Evolutionary conservation across 2,113 vertebrate species (phyloP), one percentile per base, ranked within the genome.

Genomic region (Sinocyclocheilus anophthalmus): DNA sequence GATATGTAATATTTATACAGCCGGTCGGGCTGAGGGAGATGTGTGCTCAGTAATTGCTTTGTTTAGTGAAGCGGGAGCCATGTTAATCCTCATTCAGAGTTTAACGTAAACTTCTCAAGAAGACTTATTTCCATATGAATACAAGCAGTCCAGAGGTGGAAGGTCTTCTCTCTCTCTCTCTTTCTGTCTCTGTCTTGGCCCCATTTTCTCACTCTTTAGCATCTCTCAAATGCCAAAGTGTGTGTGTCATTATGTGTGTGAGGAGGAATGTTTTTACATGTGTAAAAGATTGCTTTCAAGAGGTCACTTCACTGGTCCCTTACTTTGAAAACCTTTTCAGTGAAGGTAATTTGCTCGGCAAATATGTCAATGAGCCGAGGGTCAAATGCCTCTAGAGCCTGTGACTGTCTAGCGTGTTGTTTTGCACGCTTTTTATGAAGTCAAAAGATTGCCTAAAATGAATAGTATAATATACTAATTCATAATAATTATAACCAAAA

Each of bases 301-400:
- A 84, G 91, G 85, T 90, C 88, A 79, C 88, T 81, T 61, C 69
- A 90, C 85, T 80, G n/a, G 88, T 86, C 88, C 90, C 83, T 88
- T 91, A 91, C 93, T 94, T 92, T 94, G 92, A 91, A 93, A 90
- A 94, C 91, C 90, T 90, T 88, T 87, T 88, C 87, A 88, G 82
- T 92, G 87, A 93, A 91, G 94, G 92, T 92, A 93, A 94, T 95
- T 94, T 94, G 92, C 91, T 91, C 70, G 84, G 53, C 10, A 92
- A 94, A 94, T 91, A 91, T 82, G 92, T 93, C 94, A 93, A 91
- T 93, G 92, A 92, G 75, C 65, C 4, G 39, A 72, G 73, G 92
- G 91, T 84, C 91, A 94, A 87, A 92, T 89, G 90, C 90, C 89
- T 82, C 84, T 80, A 76, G 65, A 8, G 85, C 33, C 90, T 83